phyloP scores from a whole-genome alignment of 1,140 invertebrate genomes.

The Orchestia grillus region DNA sequence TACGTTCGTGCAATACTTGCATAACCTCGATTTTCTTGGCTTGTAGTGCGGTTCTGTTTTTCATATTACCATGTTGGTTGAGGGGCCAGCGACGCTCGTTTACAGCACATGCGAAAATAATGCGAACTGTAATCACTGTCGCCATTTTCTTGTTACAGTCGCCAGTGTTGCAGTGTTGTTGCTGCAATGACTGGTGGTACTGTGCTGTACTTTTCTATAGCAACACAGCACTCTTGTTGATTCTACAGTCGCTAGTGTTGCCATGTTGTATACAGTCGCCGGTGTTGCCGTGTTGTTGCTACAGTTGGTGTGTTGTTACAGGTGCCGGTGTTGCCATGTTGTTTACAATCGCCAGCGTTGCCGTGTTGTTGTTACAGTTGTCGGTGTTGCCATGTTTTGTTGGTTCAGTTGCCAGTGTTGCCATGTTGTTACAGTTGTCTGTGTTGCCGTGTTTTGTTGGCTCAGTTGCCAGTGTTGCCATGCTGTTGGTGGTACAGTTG shows the following conservation, averaged over 20 bases:
- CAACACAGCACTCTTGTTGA: neutral
- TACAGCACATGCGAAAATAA: neutral
- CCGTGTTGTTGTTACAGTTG: neutral
- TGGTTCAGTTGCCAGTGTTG: neutral
- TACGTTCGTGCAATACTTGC: too few relatives aligned
- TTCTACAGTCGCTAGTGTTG: neutral
- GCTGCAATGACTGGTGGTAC: neutral
- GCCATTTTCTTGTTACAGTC: neutral
- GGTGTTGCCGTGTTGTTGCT: neutral
- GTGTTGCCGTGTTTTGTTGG: neutral
- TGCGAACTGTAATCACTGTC: neutral
- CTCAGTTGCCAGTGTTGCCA: neutral
- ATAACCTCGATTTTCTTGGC: neutral
- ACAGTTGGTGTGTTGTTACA: neutral
- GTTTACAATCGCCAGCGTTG: neutral
- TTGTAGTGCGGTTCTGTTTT: neutral
- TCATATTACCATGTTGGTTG: neutral
- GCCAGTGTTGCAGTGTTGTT: neutral
- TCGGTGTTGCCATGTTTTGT: neutral
- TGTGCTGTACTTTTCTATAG: neutral
- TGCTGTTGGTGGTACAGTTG: slow-evolving; percentile 1
- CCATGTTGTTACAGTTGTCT: neutral
- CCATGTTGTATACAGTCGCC: neutral
- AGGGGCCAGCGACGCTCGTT: neutral
- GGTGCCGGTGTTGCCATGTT: neutral